Conservation (phyloP, 2,888 invertebrate genomes). For the Oxyscelio sp. region DNA sequence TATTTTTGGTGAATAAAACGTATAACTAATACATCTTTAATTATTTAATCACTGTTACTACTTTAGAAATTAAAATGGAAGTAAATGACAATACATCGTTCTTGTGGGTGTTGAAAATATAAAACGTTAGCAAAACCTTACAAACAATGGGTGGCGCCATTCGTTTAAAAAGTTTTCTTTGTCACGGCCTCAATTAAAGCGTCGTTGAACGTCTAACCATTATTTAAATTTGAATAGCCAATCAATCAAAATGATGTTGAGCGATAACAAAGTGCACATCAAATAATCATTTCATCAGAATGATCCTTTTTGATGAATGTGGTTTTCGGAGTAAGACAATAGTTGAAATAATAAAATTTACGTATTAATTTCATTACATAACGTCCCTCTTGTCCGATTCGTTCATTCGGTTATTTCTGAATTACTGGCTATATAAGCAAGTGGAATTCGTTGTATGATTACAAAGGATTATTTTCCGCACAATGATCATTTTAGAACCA, state of each 20-base stretch:
- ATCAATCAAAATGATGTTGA: slow-evolving; percentile 13
- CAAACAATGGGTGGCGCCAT: neutral
- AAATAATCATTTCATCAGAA: slow-evolving; percentile 10
- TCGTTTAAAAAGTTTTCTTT: neutral
- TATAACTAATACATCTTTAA: no score
- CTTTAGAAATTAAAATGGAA: no score
- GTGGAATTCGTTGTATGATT: neutral
- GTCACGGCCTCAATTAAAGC: slow-evolving; percentile 1
- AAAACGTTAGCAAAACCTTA: neutral
- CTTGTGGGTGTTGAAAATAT: no score
- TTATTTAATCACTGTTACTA: no score
- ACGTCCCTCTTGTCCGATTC: slow-evolving; percentile 5
- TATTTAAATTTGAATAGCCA: slow-evolving; percentile 20
- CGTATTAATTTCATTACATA: slow-evolving; percentile 5
- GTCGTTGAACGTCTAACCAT: neutral
- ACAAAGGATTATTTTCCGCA: slow-evolving; percentile 31
- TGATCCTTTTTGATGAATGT: slow-evolving; percentile 16
- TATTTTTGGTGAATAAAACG: no score
- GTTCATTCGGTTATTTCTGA: neutral
- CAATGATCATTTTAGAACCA: slow-evolving; percentile 7
- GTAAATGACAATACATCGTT: no score
- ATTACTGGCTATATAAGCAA: slow-evolving; percentile 1
- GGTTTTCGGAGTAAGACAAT: neutral
- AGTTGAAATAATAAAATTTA: neutral
- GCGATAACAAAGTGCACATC: slow-evolving; percentile 8